Evolutionary conservation across 2,113 vertebrate genomes (phyloP), one percentile per base, ranked within the genome.

Genomic region (Phylloscopus whistleri): DNA sequence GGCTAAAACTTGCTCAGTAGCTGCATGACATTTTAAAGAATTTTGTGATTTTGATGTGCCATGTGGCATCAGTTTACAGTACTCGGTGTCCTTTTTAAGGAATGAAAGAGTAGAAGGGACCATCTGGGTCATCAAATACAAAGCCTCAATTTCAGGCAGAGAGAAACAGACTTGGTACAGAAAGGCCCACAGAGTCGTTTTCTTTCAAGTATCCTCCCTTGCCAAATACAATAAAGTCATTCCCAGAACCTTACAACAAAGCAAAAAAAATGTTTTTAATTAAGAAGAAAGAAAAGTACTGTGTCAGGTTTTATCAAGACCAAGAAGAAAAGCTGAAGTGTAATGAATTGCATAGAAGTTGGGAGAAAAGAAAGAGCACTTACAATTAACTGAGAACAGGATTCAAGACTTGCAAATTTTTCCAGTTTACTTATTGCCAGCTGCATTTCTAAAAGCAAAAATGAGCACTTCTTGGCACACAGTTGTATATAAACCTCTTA

Each of bases 121-220:
- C 92, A 90, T 94, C 92, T 97, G 96, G 94, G 95, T 93, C 94
- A 93, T 63, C 85, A 80, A 52, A 84, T 33, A 83, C 53, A 90
- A 67, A 92, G 33, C 46, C 43, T 88, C 43, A 30, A 43, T 58
- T 74, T 27, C 27, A 95, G 63, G 72, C 56, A 69, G 44, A 70
- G 74, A 79, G 67, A 83, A 83, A 41, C 17, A 49, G 70, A 59
- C 17, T 30, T 64, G 62, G 16, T 88, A 30, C 53, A 93, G 53
- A 58, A 79, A 49, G 53, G 24, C n/a, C 51, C n/a, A 81, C 11
- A 22, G 55, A 83, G 11, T 23, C 11, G 14, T 49, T 55, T 80
- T 86, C n/a, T 80, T 79, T 64, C 27, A 52, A 64, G 24, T 67
- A 43, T 16, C 10, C 20, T 73, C 26, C 37, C 17, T 90, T 6